phyloP scores from a whole-genome alignment of 2,113 vertebrate species.

The Chunga burmeisteri region DNA sequence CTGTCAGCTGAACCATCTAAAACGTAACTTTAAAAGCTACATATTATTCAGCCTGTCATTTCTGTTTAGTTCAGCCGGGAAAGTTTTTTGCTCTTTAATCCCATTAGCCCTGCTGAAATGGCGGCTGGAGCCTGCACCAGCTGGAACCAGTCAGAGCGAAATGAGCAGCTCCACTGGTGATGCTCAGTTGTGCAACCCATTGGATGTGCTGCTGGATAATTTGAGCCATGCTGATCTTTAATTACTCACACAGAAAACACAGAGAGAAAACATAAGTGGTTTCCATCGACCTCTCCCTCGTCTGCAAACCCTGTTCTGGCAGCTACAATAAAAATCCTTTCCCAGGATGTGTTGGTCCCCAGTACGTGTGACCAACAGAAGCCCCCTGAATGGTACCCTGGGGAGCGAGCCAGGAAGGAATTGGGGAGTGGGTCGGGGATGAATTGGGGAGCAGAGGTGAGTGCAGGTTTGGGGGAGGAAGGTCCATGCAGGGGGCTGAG shows the following conservation, averaged over 20 bases:
- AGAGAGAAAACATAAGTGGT: background rate
- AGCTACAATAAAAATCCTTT: background rate
- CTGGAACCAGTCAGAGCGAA: background rate
- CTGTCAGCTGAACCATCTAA: background rate
- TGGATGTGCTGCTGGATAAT: background rate
- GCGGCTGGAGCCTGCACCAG: background rate
- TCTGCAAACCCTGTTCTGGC: background rate
- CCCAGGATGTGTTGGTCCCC: background rate
- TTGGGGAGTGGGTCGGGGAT: background rate
- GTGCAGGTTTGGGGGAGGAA: background rate
- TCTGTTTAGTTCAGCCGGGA: background rate
- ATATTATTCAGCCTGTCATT: background rate
- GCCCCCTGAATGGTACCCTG: rapidly evolving
- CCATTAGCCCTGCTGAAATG: background rate
- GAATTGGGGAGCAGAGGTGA: background rate
- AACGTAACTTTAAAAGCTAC: background rate
- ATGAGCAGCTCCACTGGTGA: background rate
- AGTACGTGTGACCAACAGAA: rapidly evolving
- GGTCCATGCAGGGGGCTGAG: background rate
- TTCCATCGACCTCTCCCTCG: background rate
- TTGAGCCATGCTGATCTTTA: background rate
- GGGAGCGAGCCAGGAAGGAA: background rate
- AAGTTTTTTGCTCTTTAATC: background rate
- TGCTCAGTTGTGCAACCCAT: background rate
- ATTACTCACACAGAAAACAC: background rate